Conservation (phyloP, 2,888 invertebrate genomes). For the Lithosia quadra region DNA sequence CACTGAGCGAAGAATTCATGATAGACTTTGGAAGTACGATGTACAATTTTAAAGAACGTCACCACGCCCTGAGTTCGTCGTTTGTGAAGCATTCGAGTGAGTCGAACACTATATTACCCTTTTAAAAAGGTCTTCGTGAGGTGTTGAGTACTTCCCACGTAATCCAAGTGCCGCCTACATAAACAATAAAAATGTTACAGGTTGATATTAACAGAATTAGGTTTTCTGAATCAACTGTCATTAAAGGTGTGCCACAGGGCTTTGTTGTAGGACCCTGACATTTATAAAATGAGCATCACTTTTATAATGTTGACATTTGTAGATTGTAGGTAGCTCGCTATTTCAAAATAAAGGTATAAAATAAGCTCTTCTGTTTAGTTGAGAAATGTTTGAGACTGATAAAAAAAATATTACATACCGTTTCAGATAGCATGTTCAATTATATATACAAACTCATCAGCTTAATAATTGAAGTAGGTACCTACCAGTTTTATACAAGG, state of each 20-base stretch:
- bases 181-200: background rate
- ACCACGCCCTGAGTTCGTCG: background rate
- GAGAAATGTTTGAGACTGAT: background rate
- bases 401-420: too few species aligned
- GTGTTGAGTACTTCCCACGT: background rate
- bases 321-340: background rate
- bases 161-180: background rate
- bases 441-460: too few species aligned
- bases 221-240: background rate
- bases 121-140: background rate
- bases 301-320: background rate
- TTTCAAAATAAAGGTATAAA: too few species aligned
- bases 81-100: background rate
- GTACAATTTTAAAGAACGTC: too few species aligned
- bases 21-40: too few species aligned
- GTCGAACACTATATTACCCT: background rate
- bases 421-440: background rate
- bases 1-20: too few species aligned
- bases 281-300: background rate
- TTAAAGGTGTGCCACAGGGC: background rate
- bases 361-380: background rate
- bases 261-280: background rate
- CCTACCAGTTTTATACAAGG: background rate
- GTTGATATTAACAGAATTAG: slow-evolving; percentile 1
- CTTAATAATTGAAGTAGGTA: too few species aligned